Conservation (phyloP, 2,888 invertebrate species). For the Dicyrtoma fusca region DNA sequence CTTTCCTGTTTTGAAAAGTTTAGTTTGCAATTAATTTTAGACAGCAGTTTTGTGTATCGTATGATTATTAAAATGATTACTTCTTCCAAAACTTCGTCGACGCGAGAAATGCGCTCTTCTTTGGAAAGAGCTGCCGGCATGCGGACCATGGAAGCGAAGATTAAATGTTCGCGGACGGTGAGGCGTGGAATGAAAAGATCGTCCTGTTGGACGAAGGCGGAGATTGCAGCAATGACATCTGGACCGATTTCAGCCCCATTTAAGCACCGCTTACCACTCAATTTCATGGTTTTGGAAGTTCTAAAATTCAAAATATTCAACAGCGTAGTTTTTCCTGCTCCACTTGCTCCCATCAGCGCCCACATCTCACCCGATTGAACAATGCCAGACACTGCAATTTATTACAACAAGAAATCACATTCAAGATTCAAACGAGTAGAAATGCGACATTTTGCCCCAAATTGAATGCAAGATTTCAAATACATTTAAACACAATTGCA, state of each 20-base stretch:
- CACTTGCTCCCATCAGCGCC: not conserved
- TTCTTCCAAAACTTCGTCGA: constrained; percentile 84
- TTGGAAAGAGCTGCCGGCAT: constrained; percentile 79
- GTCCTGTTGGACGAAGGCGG: constrained; percentile 92
- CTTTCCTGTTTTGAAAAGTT: not conserved
- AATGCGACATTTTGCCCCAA: no score
- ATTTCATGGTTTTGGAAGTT: constrained; percentile 66
- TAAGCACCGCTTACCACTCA: constrained; percentile 68
- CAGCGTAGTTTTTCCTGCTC: constrained; percentile 90
- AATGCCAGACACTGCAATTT: no score
- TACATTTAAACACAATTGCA: no score
- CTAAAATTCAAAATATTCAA: constrained; percentile 85
- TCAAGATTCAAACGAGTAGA: no score
- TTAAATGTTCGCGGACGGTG: constrained; percentile 23
- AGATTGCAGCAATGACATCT: constrained; percentile 72
- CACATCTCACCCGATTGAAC: constrained; percentile 9
- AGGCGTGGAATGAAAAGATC: constrained; percentile 89
- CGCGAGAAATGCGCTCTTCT: constrained; percentile 73
- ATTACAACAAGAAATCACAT: no score
- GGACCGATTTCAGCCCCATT: constrained; percentile 75
- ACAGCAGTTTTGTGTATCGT: no score
- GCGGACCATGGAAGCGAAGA: constrained; percentile 84
- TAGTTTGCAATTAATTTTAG: no score
- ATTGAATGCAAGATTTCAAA: no score
- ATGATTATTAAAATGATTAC: constrained; percentile 58